Evolutionary conservation across 2,888 invertebrate species (phyloP).

Genomic region (Stenodera caucasica): DNA sequence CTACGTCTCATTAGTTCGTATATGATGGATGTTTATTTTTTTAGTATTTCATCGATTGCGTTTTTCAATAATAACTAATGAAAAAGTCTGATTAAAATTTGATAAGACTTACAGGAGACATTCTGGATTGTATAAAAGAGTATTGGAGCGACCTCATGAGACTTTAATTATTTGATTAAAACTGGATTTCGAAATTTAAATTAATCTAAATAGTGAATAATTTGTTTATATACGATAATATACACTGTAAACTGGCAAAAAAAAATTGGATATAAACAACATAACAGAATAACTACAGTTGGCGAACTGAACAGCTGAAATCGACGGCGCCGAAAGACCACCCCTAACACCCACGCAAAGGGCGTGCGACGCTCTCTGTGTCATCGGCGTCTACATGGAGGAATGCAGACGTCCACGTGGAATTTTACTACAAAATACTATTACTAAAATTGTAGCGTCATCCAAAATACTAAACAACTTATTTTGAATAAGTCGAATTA

Average conservation of each 20-base stretch:
- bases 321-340: conserved; percentile 30
- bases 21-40: background rate
- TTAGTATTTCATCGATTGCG: background rate
- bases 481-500: background rate
- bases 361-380: conserved; percentile 36
- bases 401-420: conserved; percentile 31
- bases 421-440: conserved; percentile 29
- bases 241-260: conserved; percentile 15
- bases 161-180: background rate
- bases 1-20: background rate
- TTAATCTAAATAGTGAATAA: conserved; percentile 15
- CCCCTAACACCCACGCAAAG: conserved; percentile 40
- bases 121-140: background rate
- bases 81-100: background rate
- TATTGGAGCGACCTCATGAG: background rate
- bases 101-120: background rate
- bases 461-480: background rate
- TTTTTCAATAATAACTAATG: too few relatives aligned
- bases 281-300: conserved; percentile 27
- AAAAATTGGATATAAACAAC: conserved; percentile 20
- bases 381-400: conserved; percentile 31
- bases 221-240: conserved; percentile 5
- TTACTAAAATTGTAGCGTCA: conserved; percentile 10
- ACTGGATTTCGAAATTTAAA: conserved; percentile 17
- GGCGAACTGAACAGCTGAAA: conserved; percentile 26